Evolutionary conservation across 2,113 vertebrate species (phyloP).

Genomic region (Miniopterus natalensis): DNA sequence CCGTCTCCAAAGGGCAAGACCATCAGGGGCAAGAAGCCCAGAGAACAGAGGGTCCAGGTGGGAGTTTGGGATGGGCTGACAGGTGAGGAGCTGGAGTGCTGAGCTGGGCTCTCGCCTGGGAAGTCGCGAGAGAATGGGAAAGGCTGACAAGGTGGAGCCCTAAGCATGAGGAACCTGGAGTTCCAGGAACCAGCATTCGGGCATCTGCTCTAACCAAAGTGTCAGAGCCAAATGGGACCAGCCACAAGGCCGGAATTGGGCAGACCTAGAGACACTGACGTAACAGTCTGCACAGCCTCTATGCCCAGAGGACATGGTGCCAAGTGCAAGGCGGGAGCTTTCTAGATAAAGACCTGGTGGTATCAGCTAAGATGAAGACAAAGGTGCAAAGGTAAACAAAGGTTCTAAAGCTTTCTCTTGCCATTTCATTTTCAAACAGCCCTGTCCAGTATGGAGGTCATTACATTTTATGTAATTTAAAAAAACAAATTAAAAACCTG

Average conservation of each 20-base stretch:
- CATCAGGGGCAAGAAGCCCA: neutral
- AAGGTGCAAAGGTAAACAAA: neutral
- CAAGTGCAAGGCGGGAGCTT: neutral
- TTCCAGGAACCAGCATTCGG: neutral
- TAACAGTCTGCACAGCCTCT: fast-evolving
- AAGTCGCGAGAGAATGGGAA: neutral
- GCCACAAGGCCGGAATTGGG: fast-evolving
- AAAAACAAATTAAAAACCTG: neutral
- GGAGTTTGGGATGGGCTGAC: neutral
- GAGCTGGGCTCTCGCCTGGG: neutral
- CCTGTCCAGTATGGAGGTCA: neutral
- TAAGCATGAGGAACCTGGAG: neutral
- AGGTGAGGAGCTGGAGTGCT: neutral
- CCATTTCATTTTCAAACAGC: neutral
- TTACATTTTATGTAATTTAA: neutral
- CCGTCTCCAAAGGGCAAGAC: neutral
- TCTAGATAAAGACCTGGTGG: neutral
- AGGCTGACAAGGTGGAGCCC: neutral
- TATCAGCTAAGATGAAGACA: neutral
- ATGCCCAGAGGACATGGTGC: fast-evolving
- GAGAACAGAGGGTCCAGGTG: fast-evolving
- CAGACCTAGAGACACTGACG: neutral
- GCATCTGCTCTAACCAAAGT: fast-evolving
- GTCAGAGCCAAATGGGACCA: too few relatives aligned
- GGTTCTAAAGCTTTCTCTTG: neutral